Conservation (phyloP, 2,888 invertebrate species). For the Mystacides longicornis region DNA sequence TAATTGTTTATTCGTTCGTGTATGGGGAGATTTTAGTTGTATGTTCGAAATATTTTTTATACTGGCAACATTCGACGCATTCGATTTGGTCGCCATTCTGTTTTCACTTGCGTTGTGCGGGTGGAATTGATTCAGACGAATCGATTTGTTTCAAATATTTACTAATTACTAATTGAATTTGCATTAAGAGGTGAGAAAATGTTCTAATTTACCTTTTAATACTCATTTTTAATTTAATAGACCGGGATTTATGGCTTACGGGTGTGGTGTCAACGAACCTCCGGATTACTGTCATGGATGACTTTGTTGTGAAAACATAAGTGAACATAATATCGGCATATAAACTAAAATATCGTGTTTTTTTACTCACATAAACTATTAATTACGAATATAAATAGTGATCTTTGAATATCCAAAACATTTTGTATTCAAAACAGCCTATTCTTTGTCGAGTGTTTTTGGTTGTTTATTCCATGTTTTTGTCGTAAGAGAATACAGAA, state of each 20-base stretch:
- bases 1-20: too few species aligned
- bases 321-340: not conserved
- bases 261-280: slow-evolving; percentile 22
- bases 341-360: too few species aligned
- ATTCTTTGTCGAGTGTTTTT: too few species aligned
- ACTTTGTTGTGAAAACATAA: slow-evolving; percentile 25
- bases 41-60: not conserved
- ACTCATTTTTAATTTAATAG: not conserved
- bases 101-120: slow-evolving; percentile 17
- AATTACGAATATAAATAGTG: too few species aligned
- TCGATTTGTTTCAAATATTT: slow-evolving; percentile 17
- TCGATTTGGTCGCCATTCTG: slow-evolving; percentile 23
- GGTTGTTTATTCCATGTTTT: not conserved
- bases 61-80: slow-evolving; percentile 13
- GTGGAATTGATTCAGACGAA: slow-evolving; percentile 18
- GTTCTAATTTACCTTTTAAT: not conserved
- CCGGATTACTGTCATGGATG: slow-evolving; percentile 21
- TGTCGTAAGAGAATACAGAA: not conserved
- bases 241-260: slow-evolving; percentile 7
- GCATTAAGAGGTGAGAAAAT: slow-evolving; percentile 14
- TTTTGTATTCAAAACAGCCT: too few species aligned
- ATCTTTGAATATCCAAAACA: too few species aligned
- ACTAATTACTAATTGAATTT: slow-evolving; percentile 12
- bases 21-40: too few species aligned
- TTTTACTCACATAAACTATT: not conserved